A percentile compares a stretch with the other conserved stretches of the same genome.
Conservation (phyloP, 2,888 invertebrate genomes). For the Noctua comes region DNA sequence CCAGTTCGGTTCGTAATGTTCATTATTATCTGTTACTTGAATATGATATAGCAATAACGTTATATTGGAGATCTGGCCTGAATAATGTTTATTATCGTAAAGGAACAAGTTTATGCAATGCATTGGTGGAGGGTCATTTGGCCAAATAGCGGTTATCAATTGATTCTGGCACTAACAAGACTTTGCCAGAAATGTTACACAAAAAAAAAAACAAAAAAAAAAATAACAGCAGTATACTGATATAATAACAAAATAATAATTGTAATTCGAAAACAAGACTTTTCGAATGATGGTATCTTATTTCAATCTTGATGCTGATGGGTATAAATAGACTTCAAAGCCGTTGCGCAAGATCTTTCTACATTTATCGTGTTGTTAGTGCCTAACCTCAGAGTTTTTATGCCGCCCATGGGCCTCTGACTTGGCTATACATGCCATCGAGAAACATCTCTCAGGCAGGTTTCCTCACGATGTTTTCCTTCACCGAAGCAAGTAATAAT, state of each 20-base stretch:
- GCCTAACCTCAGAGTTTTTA: too few species aligned
- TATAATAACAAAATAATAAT: neutral
- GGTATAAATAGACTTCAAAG: too few species aligned
- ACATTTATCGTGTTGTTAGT: too few species aligned
- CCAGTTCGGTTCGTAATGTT: conserved; percentile 52
- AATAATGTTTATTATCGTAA: conserved; percentile 13
- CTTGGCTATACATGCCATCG: too few species aligned
- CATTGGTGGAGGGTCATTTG: neutral
- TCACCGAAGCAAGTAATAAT: too few species aligned
- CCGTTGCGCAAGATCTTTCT: too few species aligned
- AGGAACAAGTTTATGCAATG: conserved; percentile 4
- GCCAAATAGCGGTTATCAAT: neutral
- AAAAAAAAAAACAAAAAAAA: neutral
- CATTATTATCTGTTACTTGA: conserved; percentile 45
- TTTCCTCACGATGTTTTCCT: too few species aligned
- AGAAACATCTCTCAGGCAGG: too few species aligned
- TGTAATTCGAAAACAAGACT: neutral
- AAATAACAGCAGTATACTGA: neutral
- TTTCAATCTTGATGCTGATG: neutral
- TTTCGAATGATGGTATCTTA: neutral
- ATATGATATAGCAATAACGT: conserved; percentile 40
- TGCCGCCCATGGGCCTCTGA: too few species aligned
- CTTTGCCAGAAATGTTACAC: neutral
- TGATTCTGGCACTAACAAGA: neutral
- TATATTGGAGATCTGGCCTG: conserved; percentile 12